Percentiles rank a stretch among this genome's conserved stretches.
phyloP scores from a whole-genome alignment of 2,888 invertebrate species.

The Perizoma affinitatum region DNA sequence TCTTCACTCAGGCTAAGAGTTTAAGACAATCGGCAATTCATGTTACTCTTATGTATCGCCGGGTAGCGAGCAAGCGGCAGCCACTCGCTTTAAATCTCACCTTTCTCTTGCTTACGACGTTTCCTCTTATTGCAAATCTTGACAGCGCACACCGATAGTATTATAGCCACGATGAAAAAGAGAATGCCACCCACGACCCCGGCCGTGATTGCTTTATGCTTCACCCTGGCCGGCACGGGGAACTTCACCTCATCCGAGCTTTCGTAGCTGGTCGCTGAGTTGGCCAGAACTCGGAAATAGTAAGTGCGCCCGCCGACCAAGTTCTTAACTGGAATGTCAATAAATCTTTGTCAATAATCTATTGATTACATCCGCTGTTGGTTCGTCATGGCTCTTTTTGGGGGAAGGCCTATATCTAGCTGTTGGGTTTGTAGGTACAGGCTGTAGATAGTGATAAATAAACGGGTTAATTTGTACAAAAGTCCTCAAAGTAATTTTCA shows the following conservation, averaged over 20 bases:
- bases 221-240: conserved; percentile 94
- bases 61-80: conserved; percentile 66
- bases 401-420: too few species aligned
- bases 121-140: conserved; percentile 99
- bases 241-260: conserved; percentile 95
- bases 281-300: conserved; percentile 95
- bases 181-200: conserved; percentile 98
- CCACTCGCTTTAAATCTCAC: conserved; percentile 81
- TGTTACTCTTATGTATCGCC: conserved; percentile 22
- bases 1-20: too few species aligned
- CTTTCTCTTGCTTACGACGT: conserved; percentile 98
- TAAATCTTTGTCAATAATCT: background rate
- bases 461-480: too few species aligned
- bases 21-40: conserved; percentile 18
- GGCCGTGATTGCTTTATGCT: conserved; percentile 97
- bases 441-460: too few species aligned
- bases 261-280: conserved; percentile 93
- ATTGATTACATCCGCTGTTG: too few species aligned
- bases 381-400: too few species aligned
- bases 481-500: too few species aligned
- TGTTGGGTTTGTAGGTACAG: too few species aligned
- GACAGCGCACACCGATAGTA: conserved; percentile 97
- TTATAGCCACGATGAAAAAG: conserved; percentile 98
- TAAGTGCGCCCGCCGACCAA: conserved; percentile 95
- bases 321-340: conserved; percentile 89